Evolutionary conservation across 2,113 vertebrate species (phyloP).

Genomic region (Anser brachyrhynchus): DNA sequence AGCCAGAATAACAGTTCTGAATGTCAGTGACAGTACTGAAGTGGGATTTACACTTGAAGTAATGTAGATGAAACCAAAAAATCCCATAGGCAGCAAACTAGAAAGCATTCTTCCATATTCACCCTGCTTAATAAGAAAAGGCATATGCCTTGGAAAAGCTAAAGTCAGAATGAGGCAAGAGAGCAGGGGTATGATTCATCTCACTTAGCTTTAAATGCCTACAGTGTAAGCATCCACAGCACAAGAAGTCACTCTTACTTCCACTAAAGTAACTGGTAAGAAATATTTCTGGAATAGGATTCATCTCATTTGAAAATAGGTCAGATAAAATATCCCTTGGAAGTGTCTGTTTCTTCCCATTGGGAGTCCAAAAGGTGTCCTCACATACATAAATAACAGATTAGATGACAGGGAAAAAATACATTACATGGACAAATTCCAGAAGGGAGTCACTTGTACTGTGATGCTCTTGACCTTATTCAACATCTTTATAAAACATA

Average conservation of each 20-base stretch:
- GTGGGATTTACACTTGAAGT: neutral
- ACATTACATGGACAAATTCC: neutral
- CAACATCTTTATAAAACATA: neutral
- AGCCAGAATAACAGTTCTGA: neutral
- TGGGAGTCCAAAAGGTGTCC: neutral
- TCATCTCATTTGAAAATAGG: neutral
- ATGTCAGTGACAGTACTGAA: neutral
- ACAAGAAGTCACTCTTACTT: neutral
- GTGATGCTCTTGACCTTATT: neutral
- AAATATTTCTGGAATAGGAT: neutral
- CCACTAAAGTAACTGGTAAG: neutral
- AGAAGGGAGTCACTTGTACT: neutral
- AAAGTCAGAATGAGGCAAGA: neutral
- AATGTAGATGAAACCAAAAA: neutral
- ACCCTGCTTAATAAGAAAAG: neutral
- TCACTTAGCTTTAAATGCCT: neutral
- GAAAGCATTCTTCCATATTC: neutral
- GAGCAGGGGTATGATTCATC: neutral
- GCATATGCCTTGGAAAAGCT: neutral
- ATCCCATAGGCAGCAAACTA: neutral
- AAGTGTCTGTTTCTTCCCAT: neutral
- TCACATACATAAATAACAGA: neutral
- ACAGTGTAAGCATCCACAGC: neutral
- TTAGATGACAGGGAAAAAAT: neutral
- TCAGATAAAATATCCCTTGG: neutral